Conservation (phyloP, 2,797 vertebrate genomes). For the Danio tinwini region DNA sequence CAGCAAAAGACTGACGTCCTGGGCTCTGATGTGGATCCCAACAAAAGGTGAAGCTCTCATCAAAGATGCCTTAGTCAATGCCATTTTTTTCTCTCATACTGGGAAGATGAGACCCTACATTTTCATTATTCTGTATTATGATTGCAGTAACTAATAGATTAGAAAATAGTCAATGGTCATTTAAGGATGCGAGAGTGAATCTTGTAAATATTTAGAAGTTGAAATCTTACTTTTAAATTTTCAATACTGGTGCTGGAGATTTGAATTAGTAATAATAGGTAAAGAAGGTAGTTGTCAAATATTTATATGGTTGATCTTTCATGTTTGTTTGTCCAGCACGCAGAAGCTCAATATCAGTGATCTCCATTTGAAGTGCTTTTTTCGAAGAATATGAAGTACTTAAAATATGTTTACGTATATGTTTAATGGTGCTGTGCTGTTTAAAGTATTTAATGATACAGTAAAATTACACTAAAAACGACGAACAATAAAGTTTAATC, state of each 20-base stretch:
- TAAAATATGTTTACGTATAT: neutral
- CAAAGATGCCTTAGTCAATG: conserved; percentile 53
- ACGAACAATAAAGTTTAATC: too few relatives aligned
- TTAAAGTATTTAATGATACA: too few relatives aligned
- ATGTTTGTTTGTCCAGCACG: neutral
- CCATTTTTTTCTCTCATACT: conserved; percentile 7
- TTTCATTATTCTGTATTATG: neutral
- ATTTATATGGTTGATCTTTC: neutral
- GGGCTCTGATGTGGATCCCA: conserved; percentile 91
- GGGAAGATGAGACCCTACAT: conserved; percentile 26
- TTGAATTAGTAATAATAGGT: neutral
- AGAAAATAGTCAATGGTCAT: neutral
- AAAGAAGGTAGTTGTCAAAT: neutral
- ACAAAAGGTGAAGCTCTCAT: conserved; percentile 88
- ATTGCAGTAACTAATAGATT: neutral
- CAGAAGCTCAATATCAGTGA: neutral
- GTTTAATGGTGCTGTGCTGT: too few relatives aligned
- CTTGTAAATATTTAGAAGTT: too few relatives aligned
- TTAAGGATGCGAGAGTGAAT: too few relatives aligned
- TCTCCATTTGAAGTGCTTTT: too few relatives aligned
- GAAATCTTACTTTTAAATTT: too few relatives aligned
- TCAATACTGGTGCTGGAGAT: too few relatives aligned
- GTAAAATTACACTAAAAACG: too few relatives aligned
- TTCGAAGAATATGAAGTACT: neutral
- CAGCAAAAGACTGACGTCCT: conserved; percentile 88